A percentile compares a stretch with the other conserved stretches of the same genome.
Evolutionary conservation across 1,140 invertebrate species (phyloP).

Genomic region (Bradynema listronoti): DNA sequence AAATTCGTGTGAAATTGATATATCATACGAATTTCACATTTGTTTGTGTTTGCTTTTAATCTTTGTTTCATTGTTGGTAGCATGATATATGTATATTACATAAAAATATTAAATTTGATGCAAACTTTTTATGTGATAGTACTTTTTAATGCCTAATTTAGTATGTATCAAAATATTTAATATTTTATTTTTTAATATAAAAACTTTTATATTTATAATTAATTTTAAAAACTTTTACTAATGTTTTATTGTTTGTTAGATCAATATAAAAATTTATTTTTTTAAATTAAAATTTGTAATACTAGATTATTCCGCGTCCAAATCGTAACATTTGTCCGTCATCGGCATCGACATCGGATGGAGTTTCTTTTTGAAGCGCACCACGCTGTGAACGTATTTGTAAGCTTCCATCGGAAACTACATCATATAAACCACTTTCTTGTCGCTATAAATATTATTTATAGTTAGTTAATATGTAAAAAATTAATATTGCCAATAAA

Average conservation of each 20-base stretch:
- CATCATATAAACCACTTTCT: conserved; percentile 13
- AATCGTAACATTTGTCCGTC: conserved; percentile 24
- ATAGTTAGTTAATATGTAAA: neutral
- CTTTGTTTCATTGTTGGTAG: no score
- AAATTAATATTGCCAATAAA: neutral
- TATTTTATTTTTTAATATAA: neutral
- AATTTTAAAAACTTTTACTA: neutral
- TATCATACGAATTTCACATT: neutral
- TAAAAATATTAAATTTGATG: no score
- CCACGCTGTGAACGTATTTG: conserved; percentile 22
- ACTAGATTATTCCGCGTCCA: conserved; percentile 10
- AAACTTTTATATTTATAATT: neutral
- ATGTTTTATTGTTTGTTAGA: neutral
- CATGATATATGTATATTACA: no score
- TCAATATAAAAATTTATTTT: neutral
- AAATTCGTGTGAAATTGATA: neutral
- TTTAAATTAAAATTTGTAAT: neutral
- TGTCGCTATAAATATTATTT: conserved; percentile 3
- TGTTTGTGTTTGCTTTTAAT: no score
- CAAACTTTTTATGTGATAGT: no score
- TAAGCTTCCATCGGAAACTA: conserved; percentile 3
- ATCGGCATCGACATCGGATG: conserved; percentile 22
- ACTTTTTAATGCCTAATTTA: no score
- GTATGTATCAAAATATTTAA: neutral
- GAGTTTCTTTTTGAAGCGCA: conserved; percentile 12